Percentiles rank a stretch among this genome's conserved stretches.
phyloP scores from a whole-genome alignment of 2,797 vertebrate genomes.

The Leuciscus waleckii region DNA sequence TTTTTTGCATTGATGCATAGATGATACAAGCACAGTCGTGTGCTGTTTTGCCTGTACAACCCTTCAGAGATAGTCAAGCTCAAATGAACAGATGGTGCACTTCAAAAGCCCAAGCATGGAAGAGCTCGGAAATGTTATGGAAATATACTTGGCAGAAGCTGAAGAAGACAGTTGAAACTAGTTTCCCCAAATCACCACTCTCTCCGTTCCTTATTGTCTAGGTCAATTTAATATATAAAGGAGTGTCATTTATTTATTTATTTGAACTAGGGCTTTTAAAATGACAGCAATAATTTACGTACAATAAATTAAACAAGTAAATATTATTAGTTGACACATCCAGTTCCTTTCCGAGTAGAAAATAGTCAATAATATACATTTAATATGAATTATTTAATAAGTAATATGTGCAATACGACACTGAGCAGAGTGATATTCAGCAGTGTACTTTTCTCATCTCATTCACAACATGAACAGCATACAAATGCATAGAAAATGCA shows the following conservation, averaged over 20 bases:
- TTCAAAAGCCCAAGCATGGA: slow-evolving; percentile 24
- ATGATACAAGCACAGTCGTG: slow-evolving; percentile 52
- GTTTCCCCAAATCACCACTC: slow-evolving; percentile 12
- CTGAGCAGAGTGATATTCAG: neutral
- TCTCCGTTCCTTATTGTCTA: neutral
- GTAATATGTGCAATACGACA: neutral
- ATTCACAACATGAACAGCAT: neutral
- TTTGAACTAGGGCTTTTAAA: neutral
- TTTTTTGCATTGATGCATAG: slow-evolving; percentile 45
- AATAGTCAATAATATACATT: neutral
- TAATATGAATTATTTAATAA: neutral
- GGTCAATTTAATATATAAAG: neutral
- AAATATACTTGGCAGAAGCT: slow-evolving; percentile 39
- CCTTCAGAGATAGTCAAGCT: slow-evolving; percentile 56
- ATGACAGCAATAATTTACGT: neutral
- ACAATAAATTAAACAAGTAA: neutral
- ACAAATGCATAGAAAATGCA: no score
- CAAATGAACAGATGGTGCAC: slow-evolving; percentile 50
- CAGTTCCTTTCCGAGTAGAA: neutral
- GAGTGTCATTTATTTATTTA: neutral
- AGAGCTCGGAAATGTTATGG: slow-evolving; percentile 42
- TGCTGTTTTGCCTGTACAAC: slow-evolving; percentile 52
- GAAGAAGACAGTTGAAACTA: slow-evolving; percentile 26
- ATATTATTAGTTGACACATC: neutral
- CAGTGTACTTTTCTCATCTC: neutral